Evolutionary conservation across 2,888 invertebrate species (phyloP).

Genomic region (Ochlodes sylvanus): DNA sequence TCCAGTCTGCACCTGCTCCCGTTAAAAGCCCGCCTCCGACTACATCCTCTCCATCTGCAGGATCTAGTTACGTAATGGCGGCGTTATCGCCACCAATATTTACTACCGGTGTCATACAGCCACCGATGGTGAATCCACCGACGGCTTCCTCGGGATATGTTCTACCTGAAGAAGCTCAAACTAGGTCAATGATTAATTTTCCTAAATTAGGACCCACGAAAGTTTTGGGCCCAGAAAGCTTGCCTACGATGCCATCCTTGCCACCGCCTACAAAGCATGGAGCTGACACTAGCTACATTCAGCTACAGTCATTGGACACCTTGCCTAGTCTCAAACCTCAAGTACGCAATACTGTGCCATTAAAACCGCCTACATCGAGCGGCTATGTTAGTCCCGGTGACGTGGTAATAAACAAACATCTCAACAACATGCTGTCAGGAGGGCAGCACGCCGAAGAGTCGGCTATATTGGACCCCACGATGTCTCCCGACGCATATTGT

Average conservation of each 20-base stretch:
- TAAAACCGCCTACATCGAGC: slow-evolving; percentile 63
- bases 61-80: slow-evolving; percentile 78
- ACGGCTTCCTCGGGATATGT: slow-evolving; percentile 73
- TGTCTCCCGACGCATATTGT: slow-evolving; percentile 81
- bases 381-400: slow-evolving; percentile 76
- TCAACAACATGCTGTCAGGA: slow-evolving; percentile 70
- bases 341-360: slow-evolving; percentile 62
- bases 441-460: slow-evolving; percentile 70
- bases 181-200: slow-evolving; percentile 66
- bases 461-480: slow-evolving; percentile 74
- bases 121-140: slow-evolving; percentile 53
- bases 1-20: slow-evolving; percentile 60
- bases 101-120: slow-evolving; percentile 63
- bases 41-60: slow-evolving; percentile 58
- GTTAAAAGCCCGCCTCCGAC: slow-evolving; percentile 51
- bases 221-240: slow-evolving; percentile 71
- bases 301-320: slow-evolving; percentile 73
- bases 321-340: slow-evolving; percentile 73
- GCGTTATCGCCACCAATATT: slow-evolving; percentile 72
- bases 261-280: slow-evolving; percentile 66
- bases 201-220: slow-evolving; percentile 67
- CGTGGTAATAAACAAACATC: slow-evolving; percentile 75
- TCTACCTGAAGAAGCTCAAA: slow-evolving; percentile 67
- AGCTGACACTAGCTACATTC: slow-evolving; percentile 74
- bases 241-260: slow-evolving; percentile 77